Base-by-base conservation (phyloP, 2,888 invertebrate species). In the Antheraea assamensis region DNA sequence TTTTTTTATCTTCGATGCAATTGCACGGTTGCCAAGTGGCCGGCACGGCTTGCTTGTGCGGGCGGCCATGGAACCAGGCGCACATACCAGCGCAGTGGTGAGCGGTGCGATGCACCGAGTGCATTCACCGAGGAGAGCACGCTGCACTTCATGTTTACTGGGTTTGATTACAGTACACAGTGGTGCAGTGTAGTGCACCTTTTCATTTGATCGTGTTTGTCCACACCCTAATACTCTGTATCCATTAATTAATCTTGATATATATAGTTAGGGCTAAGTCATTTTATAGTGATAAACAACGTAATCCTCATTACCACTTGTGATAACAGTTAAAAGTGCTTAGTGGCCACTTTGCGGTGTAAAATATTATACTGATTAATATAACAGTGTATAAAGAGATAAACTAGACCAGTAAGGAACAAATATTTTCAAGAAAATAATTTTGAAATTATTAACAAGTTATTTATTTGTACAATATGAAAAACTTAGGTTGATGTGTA, bases 21-120 rank as follows among this genome's bases (percentile, higher is more conserved):
- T 17, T 19, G 49, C 3, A 52, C 49, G 87, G 93, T 94, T 94
- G 94, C 91, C 93, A 94, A 93, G 92, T 92, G 93, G 91, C 85
- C 90, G 82, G 88, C 86, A 86, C 85, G 82, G 85, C 87, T 88
- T 88, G 89, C 86, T 87, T 82, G 81, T 81, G 73, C 79, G 81
- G 83, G 89, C 90, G 92, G 89, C 91, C 92, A 84, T 78, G 75
- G 72, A 84, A 95, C 92, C 88, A 93, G 95, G 95, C 87, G 83
- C 78, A 71, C 92, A 94, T 88, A 75, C 75, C 70, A 61, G 71
- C 75, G 81, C 82, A 78, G 86, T 80, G 83, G 76, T 88, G 80
- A 75, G 79, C 77, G 76, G 73, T 78, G 78, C 78, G 76, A 75
- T 78, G 78, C 77, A 77, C 55, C 71, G 72, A 75, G 73, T 75